A percentile compares a stretch with the other conserved stretches of the same genome.
Conservation (phyloP, 1,140 invertebrate genomes). For the Drosophila erecta region DNA sequence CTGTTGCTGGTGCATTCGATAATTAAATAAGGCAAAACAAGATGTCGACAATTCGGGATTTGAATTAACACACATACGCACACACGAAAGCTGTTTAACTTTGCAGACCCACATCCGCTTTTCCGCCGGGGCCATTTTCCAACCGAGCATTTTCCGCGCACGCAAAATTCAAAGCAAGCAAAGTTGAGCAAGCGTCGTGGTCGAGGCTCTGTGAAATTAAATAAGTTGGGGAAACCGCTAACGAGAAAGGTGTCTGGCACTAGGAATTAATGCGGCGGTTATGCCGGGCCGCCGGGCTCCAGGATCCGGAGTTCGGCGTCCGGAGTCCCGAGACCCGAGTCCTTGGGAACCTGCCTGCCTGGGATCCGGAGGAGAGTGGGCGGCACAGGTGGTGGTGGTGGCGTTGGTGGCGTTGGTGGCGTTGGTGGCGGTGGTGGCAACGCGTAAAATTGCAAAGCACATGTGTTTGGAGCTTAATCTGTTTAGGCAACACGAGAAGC, state of each 20-base stretch:
- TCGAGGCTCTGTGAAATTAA: slow-evolving; percentile 65
- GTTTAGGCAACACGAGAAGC: slow-evolving; percentile 76
- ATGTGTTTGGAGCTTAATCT: slow-evolving; percentile 79
- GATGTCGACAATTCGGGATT: slow-evolving; percentile 59
- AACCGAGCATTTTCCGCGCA: slow-evolving; percentile 31
- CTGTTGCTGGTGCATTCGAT: slow-evolving; percentile 74
- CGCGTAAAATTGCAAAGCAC: slow-evolving; percentile 77
- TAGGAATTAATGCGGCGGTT: slow-evolving; percentile 82
- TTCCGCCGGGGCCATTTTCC: slow-evolving; percentile 1
- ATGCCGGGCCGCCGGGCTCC: slow-evolving; percentile 54
- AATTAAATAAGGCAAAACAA: slow-evolving; percentile 72
- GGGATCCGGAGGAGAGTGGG: neutral
- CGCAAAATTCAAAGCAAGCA: slow-evolving; percentile 42
- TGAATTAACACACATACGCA: slow-evolving; percentile 35
- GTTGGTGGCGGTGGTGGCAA: slow-evolving; percentile 37
- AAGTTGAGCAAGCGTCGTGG: slow-evolving; percentile 48
- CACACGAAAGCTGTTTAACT: slow-evolving; percentile 57
- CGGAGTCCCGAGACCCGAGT: too few species aligned
- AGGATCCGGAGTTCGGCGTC: neutral
- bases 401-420: neutral
- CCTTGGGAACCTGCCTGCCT: too few species aligned
- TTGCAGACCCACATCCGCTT: slow-evolving; percentile 30
- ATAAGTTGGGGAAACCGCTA: slow-evolving; percentile 79
- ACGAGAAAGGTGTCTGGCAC: slow-evolving; percentile 82
- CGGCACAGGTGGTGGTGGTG: too few species aligned